Evolutionary conservation across 2,113 vertebrate species (phyloP), one percentile per base, ranked within the genome.

Genomic region (Daboia siamensis): DNA sequence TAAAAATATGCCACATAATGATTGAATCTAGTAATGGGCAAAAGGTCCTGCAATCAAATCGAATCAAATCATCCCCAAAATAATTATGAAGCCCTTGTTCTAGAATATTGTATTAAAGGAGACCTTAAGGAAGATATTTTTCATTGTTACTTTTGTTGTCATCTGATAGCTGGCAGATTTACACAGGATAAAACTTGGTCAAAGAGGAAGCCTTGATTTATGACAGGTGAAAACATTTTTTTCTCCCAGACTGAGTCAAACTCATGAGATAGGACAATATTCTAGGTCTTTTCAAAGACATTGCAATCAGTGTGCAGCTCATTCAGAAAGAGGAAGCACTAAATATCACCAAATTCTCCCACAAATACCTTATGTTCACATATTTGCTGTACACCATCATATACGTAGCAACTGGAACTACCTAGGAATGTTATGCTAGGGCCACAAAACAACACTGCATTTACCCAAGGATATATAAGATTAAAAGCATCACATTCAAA

Each of bases 41-140:
- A 91, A 55, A 94, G 92, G 93, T 87, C 56, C 85, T 0, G 0
- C 29, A 94, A 90, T 4, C 92, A 74, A 94, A 95, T 94, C 51
- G 15, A 57, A 64, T 64, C 29, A 69, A 23, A 39, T 33, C 17
- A 21, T 80, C 17, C 74, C 33, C 17, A 8, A 80, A 80, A 39
- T 44, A 80, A 26, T 33, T 54, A 44, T 55, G 23, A 52, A 92
- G 12, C 5, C 91, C 89, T 20, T 24, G 29, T 55, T 51, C 51
- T 61, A 86, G 86, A 92, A 94, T 93, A 92, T 23, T 55, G 48
- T 87, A 93, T 84, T 23, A 51, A 15, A 6, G 48, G 10, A 29
- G 13, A 44, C 7, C 46, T 59, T 59, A 24, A 29, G 15, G 74
- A 44, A 84, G 33, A 20, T 15, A 80, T 1, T 39, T 44, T 12